Conservation (phyloP, 2,797 vertebrate genomes). For the Oreortyx pictus region DNA sequence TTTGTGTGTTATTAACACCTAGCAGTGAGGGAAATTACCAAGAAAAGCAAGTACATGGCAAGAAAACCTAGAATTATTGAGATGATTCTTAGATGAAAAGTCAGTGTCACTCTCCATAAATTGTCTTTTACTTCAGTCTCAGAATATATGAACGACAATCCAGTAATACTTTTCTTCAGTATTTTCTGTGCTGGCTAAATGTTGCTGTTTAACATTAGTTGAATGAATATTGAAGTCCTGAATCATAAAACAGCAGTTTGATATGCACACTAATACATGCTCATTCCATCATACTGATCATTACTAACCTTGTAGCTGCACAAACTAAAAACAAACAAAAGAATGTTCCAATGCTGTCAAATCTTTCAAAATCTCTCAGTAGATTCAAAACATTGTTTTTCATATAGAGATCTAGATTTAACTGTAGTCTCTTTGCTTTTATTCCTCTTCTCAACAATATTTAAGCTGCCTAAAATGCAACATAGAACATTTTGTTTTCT, state of each 20-base stretch:
- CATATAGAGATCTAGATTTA: background rate
- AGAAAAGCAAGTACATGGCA: background rate
- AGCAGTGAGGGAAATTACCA: background rate
- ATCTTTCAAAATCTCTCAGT: background rate
- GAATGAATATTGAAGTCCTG: background rate
- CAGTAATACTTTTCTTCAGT: background rate
- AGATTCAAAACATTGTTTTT: background rate
- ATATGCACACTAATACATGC: background rate
- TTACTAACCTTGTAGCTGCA: background rate
- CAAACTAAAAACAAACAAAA: background rate
- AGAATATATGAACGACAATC: background rate
- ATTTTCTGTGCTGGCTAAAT: background rate
- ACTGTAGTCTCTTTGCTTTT: background rate
- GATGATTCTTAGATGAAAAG: background rate
- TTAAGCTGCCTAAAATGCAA: background rate
- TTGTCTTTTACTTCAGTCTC: background rate
- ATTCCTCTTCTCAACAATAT: background rate
- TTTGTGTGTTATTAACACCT: background rate
- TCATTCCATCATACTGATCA: background rate
- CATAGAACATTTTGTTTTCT: background rate
- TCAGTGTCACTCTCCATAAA: background rate
- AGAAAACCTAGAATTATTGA: background rate
- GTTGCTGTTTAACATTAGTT: background rate
- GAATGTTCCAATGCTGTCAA: background rate
- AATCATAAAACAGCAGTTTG: background rate